A percentile compares a stretch with the other conserved stretches of the same genome.
These are phyloP conservation scores for Augochlorella aurata DNA, from an alignment of 2,888 invertebrate genomes.

Conservation along the genomic window DNA sequence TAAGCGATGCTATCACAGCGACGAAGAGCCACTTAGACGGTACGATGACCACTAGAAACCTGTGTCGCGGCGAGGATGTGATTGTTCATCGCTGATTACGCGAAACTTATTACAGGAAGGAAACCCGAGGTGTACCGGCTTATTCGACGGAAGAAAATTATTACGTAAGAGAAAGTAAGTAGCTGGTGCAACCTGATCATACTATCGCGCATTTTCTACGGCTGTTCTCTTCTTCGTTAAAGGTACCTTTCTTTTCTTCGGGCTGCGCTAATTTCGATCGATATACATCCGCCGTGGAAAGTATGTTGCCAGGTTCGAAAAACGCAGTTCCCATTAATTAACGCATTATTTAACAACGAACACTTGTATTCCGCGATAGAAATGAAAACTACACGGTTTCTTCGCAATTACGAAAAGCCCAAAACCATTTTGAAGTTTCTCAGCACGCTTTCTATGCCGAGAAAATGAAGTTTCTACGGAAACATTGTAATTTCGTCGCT, in stretches of 20 bases:
- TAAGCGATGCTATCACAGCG: slow-evolving; percentile 7
- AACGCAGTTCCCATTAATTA: no score
- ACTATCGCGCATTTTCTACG: slow-evolving; percentile 22
- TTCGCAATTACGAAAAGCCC: no score
- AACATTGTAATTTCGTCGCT: no score
- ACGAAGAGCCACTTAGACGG: slow-evolving; percentile 29
- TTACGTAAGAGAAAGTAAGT: slow-evolving; percentile 44
- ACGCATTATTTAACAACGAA: no score
- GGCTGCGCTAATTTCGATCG: not conserved
- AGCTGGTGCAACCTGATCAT: slow-evolving; percentile 2
- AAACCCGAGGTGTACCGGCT: slow-evolving; percentile 15
- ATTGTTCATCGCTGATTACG: slow-evolving; percentile 42
- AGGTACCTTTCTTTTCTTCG: not conserved
- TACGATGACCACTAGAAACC: slow-evolving; percentile 22
- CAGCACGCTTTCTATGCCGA: no score
- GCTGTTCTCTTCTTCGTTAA: not conserved
- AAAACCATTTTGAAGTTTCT: no score
- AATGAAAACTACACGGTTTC: no score
- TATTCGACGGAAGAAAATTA: slow-evolving; percentile 33
- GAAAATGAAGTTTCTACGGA: no score
- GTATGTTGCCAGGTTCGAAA: not conserved
- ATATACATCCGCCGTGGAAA: not conserved
- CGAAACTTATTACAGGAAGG: slow-evolving; percentile 40
- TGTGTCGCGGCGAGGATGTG: slow-evolving; percentile 13
- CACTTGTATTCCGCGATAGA: no score